A percentile compares a stretch with the other conserved stretches of the same genome.
Conservation (phyloP, 2,113 vertebrate species). For the Sarotherodon lohbergeri region DNA sequence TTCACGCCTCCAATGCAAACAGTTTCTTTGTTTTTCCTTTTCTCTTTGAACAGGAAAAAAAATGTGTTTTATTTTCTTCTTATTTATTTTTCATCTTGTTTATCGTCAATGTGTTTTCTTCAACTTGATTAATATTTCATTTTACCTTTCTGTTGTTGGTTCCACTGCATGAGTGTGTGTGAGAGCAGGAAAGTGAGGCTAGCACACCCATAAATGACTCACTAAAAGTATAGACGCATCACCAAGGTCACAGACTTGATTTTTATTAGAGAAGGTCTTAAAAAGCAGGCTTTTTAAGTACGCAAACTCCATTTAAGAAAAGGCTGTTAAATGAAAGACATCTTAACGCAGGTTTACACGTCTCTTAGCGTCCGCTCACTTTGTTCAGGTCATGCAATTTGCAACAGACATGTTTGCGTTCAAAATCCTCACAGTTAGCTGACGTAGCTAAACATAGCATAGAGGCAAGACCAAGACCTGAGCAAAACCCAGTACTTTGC, state of each 20-base stretch:
- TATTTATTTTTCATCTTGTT: background rate
- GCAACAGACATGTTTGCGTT: background rate
- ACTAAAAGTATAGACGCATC: background rate
- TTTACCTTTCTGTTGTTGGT: background rate
- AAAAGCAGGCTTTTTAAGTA: background rate
- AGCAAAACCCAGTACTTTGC: background rate
- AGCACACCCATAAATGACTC: background rate
- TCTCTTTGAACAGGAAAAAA: background rate
- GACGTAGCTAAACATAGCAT: background rate
- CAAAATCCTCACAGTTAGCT: background rate
- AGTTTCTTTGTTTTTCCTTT: background rate
- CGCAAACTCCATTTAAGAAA: background rate
- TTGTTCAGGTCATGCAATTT: background rate
- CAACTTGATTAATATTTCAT: background rate
- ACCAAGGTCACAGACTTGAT: background rate
- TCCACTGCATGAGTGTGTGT: background rate
- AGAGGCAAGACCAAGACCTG: background rate
- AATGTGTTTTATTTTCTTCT: background rate
- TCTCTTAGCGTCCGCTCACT: background rate
- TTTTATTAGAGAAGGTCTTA: background rate
- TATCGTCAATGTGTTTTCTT: background rate
- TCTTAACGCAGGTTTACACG: background rate
- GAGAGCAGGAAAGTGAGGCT: background rate
- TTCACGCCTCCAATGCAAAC: background rate
- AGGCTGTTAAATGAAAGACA: background rate